phyloP scores from a whole-genome alignment of 2,113 vertebrate species.

The Sturnus vulgaris region DNA sequence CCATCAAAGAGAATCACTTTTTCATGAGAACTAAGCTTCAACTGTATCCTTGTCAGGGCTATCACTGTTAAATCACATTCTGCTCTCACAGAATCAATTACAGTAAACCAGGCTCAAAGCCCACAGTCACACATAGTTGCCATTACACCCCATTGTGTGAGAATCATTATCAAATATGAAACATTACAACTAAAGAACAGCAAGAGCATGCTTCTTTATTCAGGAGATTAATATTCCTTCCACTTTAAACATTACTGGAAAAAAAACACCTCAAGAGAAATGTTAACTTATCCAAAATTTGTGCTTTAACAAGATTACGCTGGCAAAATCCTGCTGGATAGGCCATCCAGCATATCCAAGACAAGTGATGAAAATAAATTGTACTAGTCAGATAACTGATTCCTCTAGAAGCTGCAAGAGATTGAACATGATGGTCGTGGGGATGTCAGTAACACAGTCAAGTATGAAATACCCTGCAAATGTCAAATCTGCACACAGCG shows the following conservation, averaged over 20 bases:
- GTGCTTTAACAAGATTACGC: not conserved
- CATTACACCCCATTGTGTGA: not conserved
- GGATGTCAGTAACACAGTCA: not conserved
- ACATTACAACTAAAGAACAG: not conserved
- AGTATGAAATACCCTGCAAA: accelerated
- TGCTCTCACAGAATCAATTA: not conserved
- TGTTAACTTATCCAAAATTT: not conserved
- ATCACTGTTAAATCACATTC: not conserved
- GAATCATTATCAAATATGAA: not conserved
- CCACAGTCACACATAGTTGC: not conserved
- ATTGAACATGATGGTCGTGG: not conserved
- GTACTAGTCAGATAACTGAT: not conserved
- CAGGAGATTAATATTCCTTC: not conserved
- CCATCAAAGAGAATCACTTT: not conserved
- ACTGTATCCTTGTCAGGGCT: not conserved
- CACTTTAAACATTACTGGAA: not conserved
- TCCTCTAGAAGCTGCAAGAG: not conserved
- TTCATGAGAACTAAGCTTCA: not conserved
- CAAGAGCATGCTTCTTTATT: not conserved
- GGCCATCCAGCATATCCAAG: not conserved
- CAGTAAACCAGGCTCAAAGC: not conserved
- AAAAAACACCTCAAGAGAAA: not conserved
- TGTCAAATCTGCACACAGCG: not conserved
- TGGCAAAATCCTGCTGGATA: not conserved
- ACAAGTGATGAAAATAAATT: not conserved